These are phyloP conservation scores for Thereuonema tuberculata DNA, from an alignment of 1,140 invertebrate species.

Conservation along the genomic window DNA sequence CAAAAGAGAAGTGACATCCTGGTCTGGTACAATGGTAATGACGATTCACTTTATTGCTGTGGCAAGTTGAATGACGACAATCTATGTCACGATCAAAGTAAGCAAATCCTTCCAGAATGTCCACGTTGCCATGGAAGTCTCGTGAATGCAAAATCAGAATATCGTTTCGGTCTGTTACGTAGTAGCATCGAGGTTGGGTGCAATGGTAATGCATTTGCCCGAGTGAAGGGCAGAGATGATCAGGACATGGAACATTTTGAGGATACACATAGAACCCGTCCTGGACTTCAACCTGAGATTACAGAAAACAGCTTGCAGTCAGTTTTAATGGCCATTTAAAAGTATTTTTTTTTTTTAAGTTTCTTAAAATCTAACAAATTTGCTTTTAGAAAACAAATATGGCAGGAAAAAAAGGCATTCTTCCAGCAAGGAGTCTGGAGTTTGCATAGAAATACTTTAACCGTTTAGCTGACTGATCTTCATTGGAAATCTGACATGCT, in stretches of 20 bases:
- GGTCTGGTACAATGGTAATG: conserved; percentile 64
- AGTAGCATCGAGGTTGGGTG: conserved; percentile 53
- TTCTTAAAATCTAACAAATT: too few species aligned
- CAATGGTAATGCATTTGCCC: conserved; percentile 58
- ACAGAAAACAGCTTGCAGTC: conserved; percentile 4
- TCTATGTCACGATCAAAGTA: conserved; percentile 66
- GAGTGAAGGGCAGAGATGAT: conserved; percentile 44
- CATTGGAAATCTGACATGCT: too few species aligned
- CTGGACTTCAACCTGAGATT: conserved; percentile 18
- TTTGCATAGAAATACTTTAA: too few species aligned
- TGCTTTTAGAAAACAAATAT: too few species aligned
- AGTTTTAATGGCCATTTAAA: neutral
- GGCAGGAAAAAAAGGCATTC: too few species aligned
- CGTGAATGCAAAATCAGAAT: conserved; percentile 54
- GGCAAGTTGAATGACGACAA: conserved; percentile 51
- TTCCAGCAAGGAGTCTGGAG: too few species aligned
- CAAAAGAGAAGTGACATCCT: conserved; percentile 59
- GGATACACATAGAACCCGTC: conserved; percentile 45
- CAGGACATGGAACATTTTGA: conserved; percentile 43
- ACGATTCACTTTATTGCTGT: conserved; percentile 51
- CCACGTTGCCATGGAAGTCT: conserved; percentile 68
- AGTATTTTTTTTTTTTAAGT: too few species aligned
- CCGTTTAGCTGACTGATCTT: too few species aligned
- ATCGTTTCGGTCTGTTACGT: conserved; percentile 49
- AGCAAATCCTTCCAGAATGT: conserved; percentile 63